Evolutionary conservation across 1,140 invertebrate genomes (phyloP), one percentile per base, ranked within the genome.

Genomic region (Helicoverpa zea): DNA sequence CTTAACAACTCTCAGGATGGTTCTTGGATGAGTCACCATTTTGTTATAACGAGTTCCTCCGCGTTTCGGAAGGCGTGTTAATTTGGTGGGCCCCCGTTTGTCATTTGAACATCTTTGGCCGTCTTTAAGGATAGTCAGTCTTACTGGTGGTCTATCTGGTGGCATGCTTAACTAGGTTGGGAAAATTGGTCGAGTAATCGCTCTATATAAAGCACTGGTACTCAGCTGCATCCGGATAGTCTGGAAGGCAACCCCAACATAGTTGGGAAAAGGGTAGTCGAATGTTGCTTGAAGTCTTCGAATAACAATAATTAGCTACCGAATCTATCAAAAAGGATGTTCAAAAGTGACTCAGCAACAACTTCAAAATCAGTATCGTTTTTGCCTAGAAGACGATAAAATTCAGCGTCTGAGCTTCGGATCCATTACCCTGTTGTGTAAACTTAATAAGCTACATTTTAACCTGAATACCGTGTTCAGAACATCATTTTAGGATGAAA

Each of bases 381-480:
- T n/a, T 72, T 52, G n/a, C 23, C 43, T n/a, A 43, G 29, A 3
- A 9, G 29, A 29, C 68, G 49, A 72, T 72, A 72, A 72, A 72
- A 72, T 72, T 30, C 68, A 30, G 4, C 49, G 1, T 23, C n/a
- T 3, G 30, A 29, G 51, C 49, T 3, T 23, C n/a, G 3, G 35
- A 29, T 13, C 30, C 51, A 30, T 72, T 72, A 72, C 11, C 68
- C 18, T 23, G 18, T 72, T 54, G 68, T 72, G 49, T 54, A 54
- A 72, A 72, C 49, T 72, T 72, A 72, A 72, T 54, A 72, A 30
- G 49, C 68, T 56, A 23, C 54, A 52, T 72, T 56, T 72, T 30
- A 35, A 16, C 49, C 64, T 49, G 43, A n/a, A 68, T 47, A 12
- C 63, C n/a, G 16, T 47, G 49, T 68, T 68, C 1, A 12, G 43